These are phyloP conservation scores for Anguilla marmorata DNA, from an alignment of 2,797 vertebrate genomes.

Conservation along the genomic window DNA sequence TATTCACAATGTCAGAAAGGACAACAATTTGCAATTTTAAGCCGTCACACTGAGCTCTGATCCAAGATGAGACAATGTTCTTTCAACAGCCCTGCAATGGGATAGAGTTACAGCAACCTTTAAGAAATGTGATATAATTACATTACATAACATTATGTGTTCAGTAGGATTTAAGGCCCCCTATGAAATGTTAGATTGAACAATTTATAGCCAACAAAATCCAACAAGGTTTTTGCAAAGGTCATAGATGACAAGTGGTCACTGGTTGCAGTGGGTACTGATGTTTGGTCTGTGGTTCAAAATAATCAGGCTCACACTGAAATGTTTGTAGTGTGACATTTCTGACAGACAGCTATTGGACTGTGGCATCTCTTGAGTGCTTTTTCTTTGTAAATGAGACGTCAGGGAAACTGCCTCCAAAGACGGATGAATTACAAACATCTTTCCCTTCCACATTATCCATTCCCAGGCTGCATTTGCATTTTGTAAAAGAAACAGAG, in stretches of 20 bases:
- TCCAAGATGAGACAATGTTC: background rate
- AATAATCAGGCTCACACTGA: background rate
- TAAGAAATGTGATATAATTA: conserved; percentile 7
- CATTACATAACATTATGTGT: background rate
- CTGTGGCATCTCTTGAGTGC: background rate
- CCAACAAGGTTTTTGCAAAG: background rate
- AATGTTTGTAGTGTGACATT: background rate
- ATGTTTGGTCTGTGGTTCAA: background rate
- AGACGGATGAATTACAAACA: background rate
- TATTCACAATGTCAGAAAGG: background rate
- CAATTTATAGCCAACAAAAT: background rate
- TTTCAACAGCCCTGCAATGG: background rate
- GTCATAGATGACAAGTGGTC: background rate
- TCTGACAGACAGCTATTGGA: background rate
- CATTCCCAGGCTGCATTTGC: background rate
- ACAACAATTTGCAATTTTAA: conserved; percentile 6
- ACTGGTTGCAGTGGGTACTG: background rate
- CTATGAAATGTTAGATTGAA: background rate
- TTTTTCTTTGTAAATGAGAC: background rate
- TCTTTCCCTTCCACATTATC: background rate
- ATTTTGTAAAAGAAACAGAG: background rate
- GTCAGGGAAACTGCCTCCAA: background rate
- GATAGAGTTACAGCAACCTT: background rate
- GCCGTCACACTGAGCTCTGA: background rate
- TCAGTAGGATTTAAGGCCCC: background rate